Conservation (phyloP, 1,140 invertebrate genomes). For the Hormaphis cornu region DNA sequence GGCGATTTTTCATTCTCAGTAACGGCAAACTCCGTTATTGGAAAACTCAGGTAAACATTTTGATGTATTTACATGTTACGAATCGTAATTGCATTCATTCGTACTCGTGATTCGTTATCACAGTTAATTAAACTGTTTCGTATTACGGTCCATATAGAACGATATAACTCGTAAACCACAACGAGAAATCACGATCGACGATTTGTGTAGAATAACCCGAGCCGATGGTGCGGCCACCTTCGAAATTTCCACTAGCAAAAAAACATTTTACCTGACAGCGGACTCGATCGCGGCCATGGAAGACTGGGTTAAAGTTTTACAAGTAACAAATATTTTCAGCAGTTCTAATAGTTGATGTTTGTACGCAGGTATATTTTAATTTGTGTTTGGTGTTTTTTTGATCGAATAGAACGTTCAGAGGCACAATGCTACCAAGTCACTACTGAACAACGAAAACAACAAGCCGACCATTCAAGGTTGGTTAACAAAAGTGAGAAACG, state of each 20-base stretch:
- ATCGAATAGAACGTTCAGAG: conserved; percentile 85
- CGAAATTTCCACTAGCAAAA: conserved; percentile 84
- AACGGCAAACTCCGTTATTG: conserved; percentile 86
- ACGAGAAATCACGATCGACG: conserved; percentile 81
- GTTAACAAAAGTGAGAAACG: conserved; percentile 91
- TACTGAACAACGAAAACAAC: conserved; percentile 81
- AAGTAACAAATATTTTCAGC: conserved; percentile 44
- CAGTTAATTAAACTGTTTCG: too few relatives aligned
- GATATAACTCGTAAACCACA: conserved; percentile 76
- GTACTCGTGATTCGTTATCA: too few relatives aligned
- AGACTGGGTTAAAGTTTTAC: conserved; percentile 80
- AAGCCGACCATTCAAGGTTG: conserved; percentile 89
- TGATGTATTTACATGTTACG: too few relatives aligned
- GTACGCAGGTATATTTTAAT: background rate
- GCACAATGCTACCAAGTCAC: conserved; percentile 78
- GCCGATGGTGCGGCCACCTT: conserved; percentile 88
- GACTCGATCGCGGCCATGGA: conserved; percentile 89
- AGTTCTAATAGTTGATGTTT: background rate
- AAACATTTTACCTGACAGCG: conserved; percentile 87
- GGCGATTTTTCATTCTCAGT: conserved; percentile 87
- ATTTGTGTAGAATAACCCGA: conserved; percentile 79
- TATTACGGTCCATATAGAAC: conserved; percentile 62
- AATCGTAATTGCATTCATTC: too few relatives aligned
- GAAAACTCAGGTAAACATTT: conserved; percentile 58
- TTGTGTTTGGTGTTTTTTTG: conserved; percentile 39